Evolutionary conservation across 92 coral and sea anemone genomes (phyloP).

Genomic region (Epizoanthus illoricatus): DNA sequence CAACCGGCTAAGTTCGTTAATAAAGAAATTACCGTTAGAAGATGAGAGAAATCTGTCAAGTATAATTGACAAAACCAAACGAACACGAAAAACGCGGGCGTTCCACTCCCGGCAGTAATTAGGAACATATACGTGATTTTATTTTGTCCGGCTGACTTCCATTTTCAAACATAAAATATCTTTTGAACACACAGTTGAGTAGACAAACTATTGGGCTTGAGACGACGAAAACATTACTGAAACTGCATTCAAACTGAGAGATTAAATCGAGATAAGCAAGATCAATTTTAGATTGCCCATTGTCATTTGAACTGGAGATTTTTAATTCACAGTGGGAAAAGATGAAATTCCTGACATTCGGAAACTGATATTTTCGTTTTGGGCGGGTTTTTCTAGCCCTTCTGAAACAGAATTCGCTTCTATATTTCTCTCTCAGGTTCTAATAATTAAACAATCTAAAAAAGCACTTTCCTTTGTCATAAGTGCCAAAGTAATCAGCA

Average conservation of each 20-base stretch:
- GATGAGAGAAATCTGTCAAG: not conserved
- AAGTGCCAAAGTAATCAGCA: not conserved
- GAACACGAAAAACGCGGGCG: not conserved
- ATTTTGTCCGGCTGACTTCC: no score
- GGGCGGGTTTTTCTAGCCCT: not conserved
- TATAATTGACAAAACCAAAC: constrained; percentile 3
- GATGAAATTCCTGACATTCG: not conserved
- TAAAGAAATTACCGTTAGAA: not conserved
- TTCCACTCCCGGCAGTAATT: not conserved
- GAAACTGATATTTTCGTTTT: not conserved
- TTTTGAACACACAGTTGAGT: no score
- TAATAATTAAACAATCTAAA: not conserved
- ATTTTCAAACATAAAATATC: no score
- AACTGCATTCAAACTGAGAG: no score
- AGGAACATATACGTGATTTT: no score
- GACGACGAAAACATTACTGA: no score
- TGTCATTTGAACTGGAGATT: not conserved
- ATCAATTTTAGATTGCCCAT: no score
- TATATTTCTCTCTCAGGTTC: not conserved
- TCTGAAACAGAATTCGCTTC: not conserved
- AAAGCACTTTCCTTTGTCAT: not conserved
- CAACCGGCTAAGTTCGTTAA: not conserved
- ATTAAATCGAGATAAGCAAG: no score
- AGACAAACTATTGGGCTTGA: no score
- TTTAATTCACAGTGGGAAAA: constrained; percentile 1